phyloP scores from a whole-genome alignment of 2,113 vertebrate genomes.

The Tragelaphus imberbis region DNA sequence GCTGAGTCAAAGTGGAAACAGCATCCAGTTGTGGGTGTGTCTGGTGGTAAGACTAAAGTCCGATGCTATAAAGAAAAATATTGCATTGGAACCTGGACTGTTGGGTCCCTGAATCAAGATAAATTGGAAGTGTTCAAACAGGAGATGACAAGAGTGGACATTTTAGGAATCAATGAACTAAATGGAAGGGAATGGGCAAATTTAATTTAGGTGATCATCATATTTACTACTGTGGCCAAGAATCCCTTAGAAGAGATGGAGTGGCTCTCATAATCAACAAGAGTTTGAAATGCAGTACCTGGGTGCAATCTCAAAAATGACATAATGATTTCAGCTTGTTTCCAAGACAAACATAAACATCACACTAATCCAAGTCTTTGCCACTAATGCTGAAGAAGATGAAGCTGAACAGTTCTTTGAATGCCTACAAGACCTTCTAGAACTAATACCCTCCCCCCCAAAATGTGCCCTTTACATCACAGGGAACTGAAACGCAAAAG shows the following conservation, averaged over 20 bases:
- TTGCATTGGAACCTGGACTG: background rate
- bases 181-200: background rate
- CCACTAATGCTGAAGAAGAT: background rate
- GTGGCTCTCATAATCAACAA: background rate
- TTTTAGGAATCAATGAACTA: background rate
- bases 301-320: background rate
- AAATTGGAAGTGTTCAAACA: background rate
- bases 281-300: background rate
- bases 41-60: background rate
- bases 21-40: background rate
- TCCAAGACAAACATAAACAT: background rate
- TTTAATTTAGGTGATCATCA: background rate
- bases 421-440: background rate
- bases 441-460: accelerated
- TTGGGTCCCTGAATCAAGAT: background rate
- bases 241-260: background rate
- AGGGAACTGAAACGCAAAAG: background rate
- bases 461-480: background rate
- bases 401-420: background rate
- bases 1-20: background rate
- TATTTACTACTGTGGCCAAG: background rate
- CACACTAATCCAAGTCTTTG: background rate
- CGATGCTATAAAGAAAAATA: background rate
- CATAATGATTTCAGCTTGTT: background rate
- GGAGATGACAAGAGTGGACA: background rate